Base-by-base conservation (phyloP, 1,140 invertebrate genomes). In the Ceratoteleas bidentatus region DNA sequence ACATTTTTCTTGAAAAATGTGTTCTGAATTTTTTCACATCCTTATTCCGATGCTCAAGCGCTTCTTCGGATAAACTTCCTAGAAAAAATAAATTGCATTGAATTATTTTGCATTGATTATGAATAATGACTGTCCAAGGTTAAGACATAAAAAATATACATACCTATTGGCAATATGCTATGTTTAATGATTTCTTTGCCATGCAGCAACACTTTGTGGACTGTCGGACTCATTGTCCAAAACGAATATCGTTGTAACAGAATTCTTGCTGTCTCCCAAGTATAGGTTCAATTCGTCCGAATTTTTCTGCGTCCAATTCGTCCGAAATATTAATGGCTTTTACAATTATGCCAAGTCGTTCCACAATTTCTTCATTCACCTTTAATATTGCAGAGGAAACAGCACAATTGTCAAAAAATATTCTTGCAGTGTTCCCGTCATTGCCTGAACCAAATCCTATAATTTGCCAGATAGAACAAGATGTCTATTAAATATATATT, bases 271-370 rank as follows among this genome's bases (percentile, higher is more conserved):
- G 57, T 60, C 6, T 60, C 40, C 14, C 11, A 2, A 14, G 40
- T 40, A 32, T 45, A 47, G n/a, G 24, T 38, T n/a, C n/a, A n/a
- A n/a, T n/a, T n/a, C n/a, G n/a, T 32, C 57, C 38, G 33, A 60
- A 47, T 33, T 60, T 60, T 8, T 60, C 15, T 13, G 6, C 40
- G 14, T 45, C 16, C 5, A 45, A 11, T 0, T 60, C 3, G 0
- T 60, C 10, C 7, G 40, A 47, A 47, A 60, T 47, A 60, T 47
- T 60, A 32, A 60, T 60, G 0, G 38, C 57, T 32, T 16, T 60
- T 14, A 60, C 8, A 4, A 60, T 24, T 24, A 33, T 47, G 9
- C 6, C 16, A 14, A 60, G 47, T 33, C 40, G 14, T 24, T 16
- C 3, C 2, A 60, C 11, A 33, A 60, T 24, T 10, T 60, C 11